phyloP scores from a whole-genome alignment of 1,140 invertebrate species.

The Drosophila insularis region DNA sequence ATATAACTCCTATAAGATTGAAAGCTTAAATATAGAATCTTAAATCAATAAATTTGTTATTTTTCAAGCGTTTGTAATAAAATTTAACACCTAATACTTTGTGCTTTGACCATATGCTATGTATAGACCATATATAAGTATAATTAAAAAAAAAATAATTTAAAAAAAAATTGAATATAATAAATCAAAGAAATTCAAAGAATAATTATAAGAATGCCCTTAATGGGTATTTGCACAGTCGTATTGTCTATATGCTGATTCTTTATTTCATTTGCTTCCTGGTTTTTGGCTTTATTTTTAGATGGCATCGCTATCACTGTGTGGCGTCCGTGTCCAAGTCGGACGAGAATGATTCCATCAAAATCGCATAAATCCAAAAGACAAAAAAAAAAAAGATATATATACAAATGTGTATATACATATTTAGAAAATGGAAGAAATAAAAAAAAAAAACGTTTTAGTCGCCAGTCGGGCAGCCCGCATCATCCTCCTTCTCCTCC shows the following conservation, averaged over 20 bases:
- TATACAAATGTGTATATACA: too few relatives aligned
- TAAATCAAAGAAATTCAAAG: too few relatives aligned
- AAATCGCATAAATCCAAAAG: conserved; percentile 77
- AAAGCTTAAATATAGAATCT: too few relatives aligned
- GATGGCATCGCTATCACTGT: conserved; percentile 39
- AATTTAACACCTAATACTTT: too few relatives aligned
- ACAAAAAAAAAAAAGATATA: conserved; percentile 22
- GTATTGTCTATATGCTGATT: conserved; percentile 12
- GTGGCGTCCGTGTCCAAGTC: conserved; percentile 33
- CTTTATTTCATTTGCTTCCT: conserved; percentile 22
- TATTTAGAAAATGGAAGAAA: conserved; percentile 46
- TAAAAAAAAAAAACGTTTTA: conserved; percentile 65
- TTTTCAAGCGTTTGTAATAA: too few relatives aligned
- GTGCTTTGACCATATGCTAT: too few relatives aligned
- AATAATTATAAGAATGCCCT: too few relatives aligned
- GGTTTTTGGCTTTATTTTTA: conserved; percentile 62
- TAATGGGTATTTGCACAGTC: neutral
- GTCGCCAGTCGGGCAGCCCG: conserved; percentile 52
- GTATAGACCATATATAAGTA: too few relatives aligned
- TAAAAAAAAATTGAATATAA: too few relatives aligned
- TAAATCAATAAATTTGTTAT: too few relatives aligned
- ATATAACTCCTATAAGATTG: too few relatives aligned
- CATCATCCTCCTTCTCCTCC: neutral
- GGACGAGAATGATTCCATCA: conserved; percentile 69
- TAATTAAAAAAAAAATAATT: too few relatives aligned